Evolutionary conservation across 2,888 invertebrate genomes (phyloP).

Genomic region (Mystacides longicornis): DNA sequence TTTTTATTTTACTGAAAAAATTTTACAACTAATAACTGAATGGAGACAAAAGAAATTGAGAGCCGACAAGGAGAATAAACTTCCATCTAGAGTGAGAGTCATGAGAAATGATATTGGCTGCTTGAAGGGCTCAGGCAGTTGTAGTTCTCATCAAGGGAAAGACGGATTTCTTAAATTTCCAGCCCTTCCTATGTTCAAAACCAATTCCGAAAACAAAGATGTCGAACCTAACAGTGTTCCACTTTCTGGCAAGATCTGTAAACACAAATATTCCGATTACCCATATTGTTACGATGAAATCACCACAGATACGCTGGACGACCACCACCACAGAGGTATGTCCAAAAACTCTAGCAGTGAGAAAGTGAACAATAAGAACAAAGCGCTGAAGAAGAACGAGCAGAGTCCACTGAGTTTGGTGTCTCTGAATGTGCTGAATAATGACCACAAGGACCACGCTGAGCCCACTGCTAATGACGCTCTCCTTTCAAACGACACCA

Average conservation of each 20-base stretch:
- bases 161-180: constrained; percentile 33
- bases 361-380: constrained; percentile 4
- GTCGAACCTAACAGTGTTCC: constrained; percentile 35
- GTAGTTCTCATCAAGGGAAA: constrained; percentile 34
- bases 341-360: constrained; percentile 6
- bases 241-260: constrained; percentile 62
- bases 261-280: constrained; percentile 83
- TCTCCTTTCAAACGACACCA: constrained; percentile 13
- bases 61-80: constrained; percentile 54
- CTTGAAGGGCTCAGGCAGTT: constrained; percentile 33
- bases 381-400: constrained; percentile 32
- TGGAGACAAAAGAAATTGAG: constrained; percentile 71
- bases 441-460: constrained; percentile 7
- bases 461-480: constrained; percentile 25
- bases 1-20: constrained; percentile 85
- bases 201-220: constrained; percentile 34
- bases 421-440: constrained; percentile 30
- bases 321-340: constrained; percentile 43
- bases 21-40: constrained; percentile 69
- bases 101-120: constrained; percentile 59
- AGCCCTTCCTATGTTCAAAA: constrained; percentile 14
- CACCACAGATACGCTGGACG: constrained; percentile 62
- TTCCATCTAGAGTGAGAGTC: constrained; percentile 63
- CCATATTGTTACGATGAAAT: constrained; percentile 85
- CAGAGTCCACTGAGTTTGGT: constrained; percentile 47